Evolutionary conservation across 2,888 invertebrate genomes (phyloP).

Genomic region (Coleophora deauratella): DNA sequence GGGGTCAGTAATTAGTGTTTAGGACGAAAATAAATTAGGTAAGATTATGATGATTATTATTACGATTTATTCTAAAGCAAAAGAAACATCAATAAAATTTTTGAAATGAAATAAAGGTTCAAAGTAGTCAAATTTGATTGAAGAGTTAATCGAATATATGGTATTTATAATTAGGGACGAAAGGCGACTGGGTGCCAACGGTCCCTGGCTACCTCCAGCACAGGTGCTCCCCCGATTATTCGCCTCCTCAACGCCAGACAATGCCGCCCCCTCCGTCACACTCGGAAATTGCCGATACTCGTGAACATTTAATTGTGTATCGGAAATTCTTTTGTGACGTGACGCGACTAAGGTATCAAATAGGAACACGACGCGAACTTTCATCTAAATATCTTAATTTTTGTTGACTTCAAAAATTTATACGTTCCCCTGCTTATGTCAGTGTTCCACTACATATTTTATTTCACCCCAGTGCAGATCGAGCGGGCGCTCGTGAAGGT

Average conservation of each 20-base stretch:
- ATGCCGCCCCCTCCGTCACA: constrained; percentile 44
- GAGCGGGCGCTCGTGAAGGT: constrained; percentile 48
- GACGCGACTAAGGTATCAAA: constrained; percentile 58
- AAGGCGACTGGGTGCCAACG: too few relatives aligned
- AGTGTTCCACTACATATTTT: constrained; percentile 26
- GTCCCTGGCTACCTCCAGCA: constrained; percentile 53
- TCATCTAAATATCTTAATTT: constrained; percentile 62
- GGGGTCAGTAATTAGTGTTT: too few relatives aligned
- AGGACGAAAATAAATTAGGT: too few relatives aligned
- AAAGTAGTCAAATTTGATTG: too few relatives aligned
- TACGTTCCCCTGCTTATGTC: constrained; percentile 36
- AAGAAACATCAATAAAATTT: too few relatives aligned
- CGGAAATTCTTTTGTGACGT: constrained; percentile 60
- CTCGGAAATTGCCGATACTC: constrained; percentile 45
- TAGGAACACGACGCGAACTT: constrained; percentile 39
- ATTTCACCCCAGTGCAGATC: constrained; percentile 46
- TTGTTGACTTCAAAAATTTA: constrained; percentile 36
- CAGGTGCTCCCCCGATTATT: constrained; percentile 65
- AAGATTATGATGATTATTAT: too few relatives aligned
- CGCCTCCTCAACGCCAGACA: constrained; percentile 50
- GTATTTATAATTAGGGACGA: too few relatives aligned
- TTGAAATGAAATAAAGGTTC: too few relatives aligned
- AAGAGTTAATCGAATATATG: too few relatives aligned
- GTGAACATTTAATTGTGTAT: constrained; percentile 61
- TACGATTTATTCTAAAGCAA: too few relatives aligned